Base-by-base conservation (phyloP, 2,888 invertebrate genomes). In the Arge pagana region DNA sequence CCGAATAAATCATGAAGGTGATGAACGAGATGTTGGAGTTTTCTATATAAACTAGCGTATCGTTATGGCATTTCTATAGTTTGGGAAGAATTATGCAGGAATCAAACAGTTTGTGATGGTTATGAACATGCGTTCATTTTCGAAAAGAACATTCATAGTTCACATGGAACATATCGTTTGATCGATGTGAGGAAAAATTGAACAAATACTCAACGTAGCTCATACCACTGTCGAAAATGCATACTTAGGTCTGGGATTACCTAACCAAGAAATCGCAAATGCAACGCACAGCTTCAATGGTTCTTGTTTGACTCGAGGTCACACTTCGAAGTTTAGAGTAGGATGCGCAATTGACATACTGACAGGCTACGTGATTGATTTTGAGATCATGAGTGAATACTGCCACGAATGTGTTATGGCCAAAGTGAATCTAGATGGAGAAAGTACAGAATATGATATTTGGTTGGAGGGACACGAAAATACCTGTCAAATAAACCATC, bases 271-370 rank as follows among this genome's bases (percentile, higher is more conserved):
- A 23, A 40, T 3, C 4, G 3, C 15, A 5, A 30, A 57, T 36
- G 19, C 55, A 11, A 51, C 42, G 31, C 54, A 54, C 8, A 55
- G 53, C 49, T 57, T 50, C 50, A 59, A 61, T 50, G 57, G 56
- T 19, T 52, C 56, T 5, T 61, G 56, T 54, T 40, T 48, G 28
- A 59, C 59, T 7, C 48, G 59, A 10, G 55, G 56, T 3, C 53
- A 48, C 31, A 59, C 53, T 45, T 61, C 57, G 3, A 57, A 57
- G 26, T 55, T 59, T 40, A 56, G 58, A 8, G 52, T 61, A 36
- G 54, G 58, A 10, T 57, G 43, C 16, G 56, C 57, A 3, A 53
- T 60, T 37, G 55, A 57, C 8, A 16, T 52, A 18, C 15, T 41
- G n/a, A 45, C 48, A 1, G 59, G 59, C 42, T 55, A 50, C 23